phyloP scores from a whole-genome alignment of 2,888 invertebrate species.

The Agriopis marginaria region DNA sequence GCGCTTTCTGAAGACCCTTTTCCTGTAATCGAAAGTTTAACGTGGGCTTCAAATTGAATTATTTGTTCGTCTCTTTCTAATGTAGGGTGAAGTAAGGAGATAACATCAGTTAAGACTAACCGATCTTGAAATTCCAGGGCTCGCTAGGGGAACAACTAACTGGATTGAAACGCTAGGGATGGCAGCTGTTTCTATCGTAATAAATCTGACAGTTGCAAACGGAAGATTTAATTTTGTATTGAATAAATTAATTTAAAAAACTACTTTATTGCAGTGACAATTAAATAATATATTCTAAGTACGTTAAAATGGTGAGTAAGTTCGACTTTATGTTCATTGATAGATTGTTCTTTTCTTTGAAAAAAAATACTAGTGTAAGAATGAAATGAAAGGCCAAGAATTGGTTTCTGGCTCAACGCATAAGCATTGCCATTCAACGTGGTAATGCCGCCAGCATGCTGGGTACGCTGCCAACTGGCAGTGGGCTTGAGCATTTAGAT shows the following conservation, averaged over 20 bases:
- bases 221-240: not conserved
- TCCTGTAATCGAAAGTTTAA: conserved; percentile 46
- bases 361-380: too few relatives aligned
- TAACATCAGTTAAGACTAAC: conserved; percentile 53
- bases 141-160: conserved; percentile 59
- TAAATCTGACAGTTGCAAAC: not conserved
- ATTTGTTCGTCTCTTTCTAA: conserved; percentile 41
- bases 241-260: not conserved
- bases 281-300: too few relatives aligned
- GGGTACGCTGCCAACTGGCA: too few relatives aligned
- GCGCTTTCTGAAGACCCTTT: conserved; percentile 50
- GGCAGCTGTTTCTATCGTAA: not conserved
- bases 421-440: too few relatives aligned
- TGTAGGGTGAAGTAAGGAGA: conserved; percentile 48
- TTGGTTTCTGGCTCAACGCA: too few relatives aligned
- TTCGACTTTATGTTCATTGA: too few relatives aligned
- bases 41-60: conserved; percentile 42
- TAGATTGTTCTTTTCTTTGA: too few relatives aligned
- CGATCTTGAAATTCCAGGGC: conserved; percentile 54
- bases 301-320: too few relatives aligned
- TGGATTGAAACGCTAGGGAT: conserved; percentile 54
- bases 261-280: too few relatives aligned
- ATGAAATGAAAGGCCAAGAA: too few relatives aligned
- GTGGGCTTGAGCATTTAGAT: too few relatives aligned
- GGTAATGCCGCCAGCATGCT: too few relatives aligned